Evolutionary conservation across 2,113 vertebrate species (phyloP).

Genomic region (cattle (Bos taurus)): ARS-UCD2.0 NC_037334.1:23649501-23650000

Average conservation of each 20-base stretch:
- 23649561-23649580: neutral
- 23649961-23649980: neutral
- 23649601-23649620: neutral
- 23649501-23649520: neutral
- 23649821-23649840: neutral
- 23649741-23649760: neutral
- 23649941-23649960: neutral
- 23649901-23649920: neutral
- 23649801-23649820: neutral
- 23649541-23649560: neutral
- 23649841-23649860: neutral
- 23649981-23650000: neutral
- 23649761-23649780: neutral
- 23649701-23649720: neutral
- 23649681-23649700: neutral
- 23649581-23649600: neutral
- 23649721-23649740: neutral
- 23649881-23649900: neutral
- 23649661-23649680: neutral
- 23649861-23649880: neutral
- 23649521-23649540: neutral
- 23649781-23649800: neutral
- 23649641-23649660: neutral
- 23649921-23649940: neutral
- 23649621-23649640: neutral